Conservation (phyloP, 2,113 vertebrate genomes). For the Paracyprichromis sp. region DNA sequence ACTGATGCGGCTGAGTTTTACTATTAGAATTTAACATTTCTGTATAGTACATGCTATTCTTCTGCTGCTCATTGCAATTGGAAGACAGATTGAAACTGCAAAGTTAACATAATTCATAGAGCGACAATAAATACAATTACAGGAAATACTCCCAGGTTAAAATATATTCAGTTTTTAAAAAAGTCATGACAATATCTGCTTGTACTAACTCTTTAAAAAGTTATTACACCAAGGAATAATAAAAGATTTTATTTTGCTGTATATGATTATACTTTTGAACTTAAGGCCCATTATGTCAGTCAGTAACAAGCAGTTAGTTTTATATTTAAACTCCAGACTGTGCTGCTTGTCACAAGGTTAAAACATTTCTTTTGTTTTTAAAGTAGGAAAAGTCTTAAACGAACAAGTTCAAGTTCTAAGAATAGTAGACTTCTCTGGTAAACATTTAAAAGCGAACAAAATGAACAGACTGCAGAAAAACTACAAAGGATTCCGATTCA, state of each 20-base stretch:
- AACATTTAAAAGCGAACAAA: background rate
- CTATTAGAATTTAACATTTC: background rate
- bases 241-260: background rate
- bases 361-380: background rate
- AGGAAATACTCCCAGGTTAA: background rate
- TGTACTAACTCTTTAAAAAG: background rate
- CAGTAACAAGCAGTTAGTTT: background rate
- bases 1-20: background rate
- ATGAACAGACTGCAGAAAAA: background rate
- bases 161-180: background rate
- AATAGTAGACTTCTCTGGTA: background rate
- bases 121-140: background rate
- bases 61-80: background rate
- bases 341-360: background rate
- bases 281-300: background rate
- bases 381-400: background rate
- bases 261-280: background rate
- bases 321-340: background rate
- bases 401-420: background rate
- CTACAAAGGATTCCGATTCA: background rate
- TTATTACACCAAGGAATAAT: background rate
- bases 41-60: background rate
- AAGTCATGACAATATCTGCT: background rate
- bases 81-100: background rate
- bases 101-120: background rate